Evolutionary conservation across 1,140 invertebrate species (phyloP).

Genomic region (Euglossa dilemma): DNA sequence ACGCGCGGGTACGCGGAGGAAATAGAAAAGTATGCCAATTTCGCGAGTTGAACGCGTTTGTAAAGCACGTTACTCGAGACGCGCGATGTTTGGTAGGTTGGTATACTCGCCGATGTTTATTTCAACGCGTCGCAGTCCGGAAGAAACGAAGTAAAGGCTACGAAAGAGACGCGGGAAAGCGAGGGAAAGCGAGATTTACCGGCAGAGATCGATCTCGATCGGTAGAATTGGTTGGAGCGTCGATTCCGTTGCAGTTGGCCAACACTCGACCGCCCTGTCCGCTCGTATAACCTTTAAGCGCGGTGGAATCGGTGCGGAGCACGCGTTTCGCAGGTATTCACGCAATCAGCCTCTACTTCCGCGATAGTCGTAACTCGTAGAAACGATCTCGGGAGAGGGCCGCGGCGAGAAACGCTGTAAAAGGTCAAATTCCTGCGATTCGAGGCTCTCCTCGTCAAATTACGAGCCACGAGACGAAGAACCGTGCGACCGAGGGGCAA

Average conservation of each 20-base stretch:
- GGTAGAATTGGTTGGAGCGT: background rate
- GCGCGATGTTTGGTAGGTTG: no score
- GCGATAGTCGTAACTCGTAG: constrained; percentile 19
- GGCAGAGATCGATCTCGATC: background rate
- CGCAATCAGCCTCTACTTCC: constrained; percentile 20
- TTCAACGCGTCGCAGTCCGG: no score
- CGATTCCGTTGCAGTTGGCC: background rate
- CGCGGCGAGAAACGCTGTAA: constrained; percentile 43
- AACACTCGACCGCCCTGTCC: background rate
- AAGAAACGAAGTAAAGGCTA: no score
- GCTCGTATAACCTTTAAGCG: background rate
- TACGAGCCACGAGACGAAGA: constrained; percentile 41
- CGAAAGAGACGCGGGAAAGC: no score
- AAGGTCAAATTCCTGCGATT: constrained; percentile 52
- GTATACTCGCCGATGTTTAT: no score
- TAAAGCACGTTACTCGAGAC: no score
- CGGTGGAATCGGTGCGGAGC: background rate
- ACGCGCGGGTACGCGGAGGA: no score
- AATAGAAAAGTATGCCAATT: no score
- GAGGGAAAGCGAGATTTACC: no score
- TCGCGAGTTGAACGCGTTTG: no score
- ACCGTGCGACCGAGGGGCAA: constrained; percentile 50
- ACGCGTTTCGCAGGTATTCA: constrained; percentile 23
- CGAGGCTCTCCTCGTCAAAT: constrained; percentile 53
- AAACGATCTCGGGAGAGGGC: constrained; percentile 24